Evolutionary conservation across 1,140 invertebrate species (phyloP).

Genomic region (Aculops lycopersici): DNA sequence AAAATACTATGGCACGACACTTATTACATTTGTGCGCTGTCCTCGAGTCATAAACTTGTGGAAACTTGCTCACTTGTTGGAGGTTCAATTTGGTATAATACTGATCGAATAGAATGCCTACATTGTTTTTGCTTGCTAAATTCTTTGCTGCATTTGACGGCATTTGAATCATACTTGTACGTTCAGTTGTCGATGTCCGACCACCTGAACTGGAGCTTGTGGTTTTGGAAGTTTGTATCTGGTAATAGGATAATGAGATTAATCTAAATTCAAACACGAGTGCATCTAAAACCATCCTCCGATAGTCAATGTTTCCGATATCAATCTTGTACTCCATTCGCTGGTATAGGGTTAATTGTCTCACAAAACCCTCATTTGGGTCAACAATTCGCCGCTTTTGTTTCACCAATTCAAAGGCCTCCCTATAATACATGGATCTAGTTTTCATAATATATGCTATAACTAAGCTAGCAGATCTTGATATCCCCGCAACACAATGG

Average conservation of each 20-base stretch:
- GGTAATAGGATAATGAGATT: background rate
- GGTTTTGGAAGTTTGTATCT: background rate
- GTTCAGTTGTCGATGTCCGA: too few species aligned
- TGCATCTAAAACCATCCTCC: background rate
- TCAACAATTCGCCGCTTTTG: constrained; percentile 18
- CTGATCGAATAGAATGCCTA: background rate
- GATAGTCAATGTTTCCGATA: constrained; percentile 1
- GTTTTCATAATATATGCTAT: constrained; percentile 55
- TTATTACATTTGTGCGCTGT: background rate
- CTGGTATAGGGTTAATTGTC: constrained; percentile 21
- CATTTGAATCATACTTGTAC: background rate
- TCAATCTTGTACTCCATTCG: constrained; percentile 2
- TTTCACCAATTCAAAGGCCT: constrained; percentile 25
- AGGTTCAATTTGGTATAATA: background rate
- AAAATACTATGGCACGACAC: background rate
- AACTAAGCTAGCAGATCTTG: constrained; percentile 41
- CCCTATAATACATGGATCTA: constrained; percentile 32
- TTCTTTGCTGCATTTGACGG: background rate
- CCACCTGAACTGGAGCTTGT: too few species aligned
- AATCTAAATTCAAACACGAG: background rate
- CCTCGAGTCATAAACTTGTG: background rate
- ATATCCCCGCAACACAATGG: constrained; percentile 40
- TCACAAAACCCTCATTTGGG: constrained; percentile 43
- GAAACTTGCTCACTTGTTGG: background rate
- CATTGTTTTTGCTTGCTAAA: background rate